Conservation (phyloP, 2,888 invertebrate genomes). For the Nymphalis polychloros region DNA sequence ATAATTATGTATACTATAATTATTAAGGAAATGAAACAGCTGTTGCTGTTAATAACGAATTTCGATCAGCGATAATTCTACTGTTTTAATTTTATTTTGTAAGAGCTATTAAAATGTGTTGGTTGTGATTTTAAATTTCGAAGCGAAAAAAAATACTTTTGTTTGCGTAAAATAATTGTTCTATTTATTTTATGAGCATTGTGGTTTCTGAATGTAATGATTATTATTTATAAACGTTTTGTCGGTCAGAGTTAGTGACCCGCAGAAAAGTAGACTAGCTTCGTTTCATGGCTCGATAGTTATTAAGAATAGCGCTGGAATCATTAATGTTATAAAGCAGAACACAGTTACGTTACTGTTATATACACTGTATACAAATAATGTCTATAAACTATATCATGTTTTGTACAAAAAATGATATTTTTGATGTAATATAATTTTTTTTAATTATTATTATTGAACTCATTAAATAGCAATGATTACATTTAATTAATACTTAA, state of each 20-base stretch:
- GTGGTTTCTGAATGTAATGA: not conserved
- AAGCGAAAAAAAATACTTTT: too few species aligned
- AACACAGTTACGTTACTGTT: too few species aligned
- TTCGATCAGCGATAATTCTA: not conserved
- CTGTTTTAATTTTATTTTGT: not conserved
- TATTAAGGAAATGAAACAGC: not conserved
- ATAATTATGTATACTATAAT: not conserved
- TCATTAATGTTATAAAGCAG: not conserved
- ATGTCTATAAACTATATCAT: too few species aligned
- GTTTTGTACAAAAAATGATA: too few species aligned
- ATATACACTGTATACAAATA: too few species aligned
- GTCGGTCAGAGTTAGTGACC: constrained; percentile 60
- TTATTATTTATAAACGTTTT: constrained; percentile 38
- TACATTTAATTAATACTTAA: too few species aligned
- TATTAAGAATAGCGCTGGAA: constrained; percentile 42
- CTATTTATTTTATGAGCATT: too few species aligned
- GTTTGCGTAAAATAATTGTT: too few species aligned
- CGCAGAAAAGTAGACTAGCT: constrained; percentile 55
- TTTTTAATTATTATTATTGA: too few species aligned
- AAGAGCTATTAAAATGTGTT: not conserved
- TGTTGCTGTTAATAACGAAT: not conserved
- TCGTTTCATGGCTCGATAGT: constrained; percentile 61
- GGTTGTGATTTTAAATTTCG: too few species aligned
- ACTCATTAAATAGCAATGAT: too few species aligned
- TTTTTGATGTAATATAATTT: too few species aligned